phyloP scores from a whole-genome alignment of 64 coral and sea anemone genomes.

The Porites australiensis region DNA sequence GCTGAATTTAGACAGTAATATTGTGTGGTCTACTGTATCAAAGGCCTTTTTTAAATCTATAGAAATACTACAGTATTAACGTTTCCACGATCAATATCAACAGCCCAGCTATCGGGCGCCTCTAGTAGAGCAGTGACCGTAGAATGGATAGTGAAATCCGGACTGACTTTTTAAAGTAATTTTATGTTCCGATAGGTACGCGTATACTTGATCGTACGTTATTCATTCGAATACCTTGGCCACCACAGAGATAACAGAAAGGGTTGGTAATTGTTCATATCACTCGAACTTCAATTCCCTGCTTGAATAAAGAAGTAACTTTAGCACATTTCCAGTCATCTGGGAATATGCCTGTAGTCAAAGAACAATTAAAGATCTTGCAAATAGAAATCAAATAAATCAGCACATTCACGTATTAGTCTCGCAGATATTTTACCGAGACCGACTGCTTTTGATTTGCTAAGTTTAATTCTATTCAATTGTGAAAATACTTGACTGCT shows the following conservation, averaged over 20 bases:
- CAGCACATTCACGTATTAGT: not conserved
- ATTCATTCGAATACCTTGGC: too few species aligned
- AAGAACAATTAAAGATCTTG: constrained; percentile 1
- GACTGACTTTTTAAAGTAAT: constrained; percentile 10
- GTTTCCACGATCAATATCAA: constrained; percentile 15
- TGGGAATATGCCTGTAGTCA: not conserved
- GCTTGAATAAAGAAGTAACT: constrained; percentile 23
- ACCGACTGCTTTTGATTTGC: not conserved
- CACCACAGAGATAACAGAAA: too few species aligned
- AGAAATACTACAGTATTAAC: constrained; percentile 9
- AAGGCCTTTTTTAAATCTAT: not conserved
- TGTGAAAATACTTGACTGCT: too few species aligned
- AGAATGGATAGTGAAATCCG: constrained; percentile 35
- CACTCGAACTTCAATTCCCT: not conserved
- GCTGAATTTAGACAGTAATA: constrained; percentile 12
- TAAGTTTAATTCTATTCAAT: too few species aligned
- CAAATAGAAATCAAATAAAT: constrained; percentile 15
- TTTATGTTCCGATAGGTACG: not conserved
- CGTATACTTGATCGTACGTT: too few species aligned
- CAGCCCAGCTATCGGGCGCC: constrained; percentile 24
- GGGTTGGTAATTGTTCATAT: constrained; percentile 26
- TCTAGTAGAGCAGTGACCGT: constrained; percentile 50
- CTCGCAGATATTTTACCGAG: too few species aligned
- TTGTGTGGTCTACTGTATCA: too few species aligned
- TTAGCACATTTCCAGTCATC: not conserved